Evolutionary conservation across 2,113 vertebrate genomes (phyloP), one percentile per base, ranked within the genome.

Genomic region (Lepus europaeus): DNA sequence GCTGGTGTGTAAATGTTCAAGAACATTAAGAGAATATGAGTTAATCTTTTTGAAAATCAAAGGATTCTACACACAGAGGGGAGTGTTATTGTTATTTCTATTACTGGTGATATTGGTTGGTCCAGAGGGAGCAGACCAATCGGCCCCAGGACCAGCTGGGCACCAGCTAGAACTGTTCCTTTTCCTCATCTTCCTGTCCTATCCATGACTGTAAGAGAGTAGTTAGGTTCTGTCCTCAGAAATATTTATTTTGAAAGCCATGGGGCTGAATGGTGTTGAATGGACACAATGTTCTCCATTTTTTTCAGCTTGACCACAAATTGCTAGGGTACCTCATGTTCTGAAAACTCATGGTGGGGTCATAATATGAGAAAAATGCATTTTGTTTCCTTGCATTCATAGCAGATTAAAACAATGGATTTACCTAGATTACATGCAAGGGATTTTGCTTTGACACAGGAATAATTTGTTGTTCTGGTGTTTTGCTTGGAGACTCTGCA

Each of bases 321-420:
- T 64, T 49, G 63, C 27, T 53, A 2, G 33, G 53, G 56, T 31
- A 13, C 0, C 0, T 80, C 19, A 8, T 19, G 12, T 25, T 85
- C 85, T 82, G 74, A 59, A 74, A 91, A 86, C n/a, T 63, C 53
- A 76, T 0, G 61, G 11, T n/a, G 5, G 22, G 12, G 1, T 72
- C 33, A 63, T n/a, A 19, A 59, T n/a, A n/a, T 6, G 25, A 83
- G 45, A 36, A 91, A 93, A 81, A 33, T 36, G 6, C 9, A 45
- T 61, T 22, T n/a, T 80, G 33, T 79, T 73, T 33, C 8, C 39
- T 90, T 29, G 14, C 6, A 22, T 9, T 61, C 16, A 6, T 63
- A 85, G 69, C 45, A 90, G 27, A 92, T 72, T 19, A 61, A 95
- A 88, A 84, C 9, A 6, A 59, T 59, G 17, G n/a, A 51, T 76